Evolutionary conservation across 1,140 invertebrate genomes (phyloP).

Genomic region (Pinna nobilis): DNA sequence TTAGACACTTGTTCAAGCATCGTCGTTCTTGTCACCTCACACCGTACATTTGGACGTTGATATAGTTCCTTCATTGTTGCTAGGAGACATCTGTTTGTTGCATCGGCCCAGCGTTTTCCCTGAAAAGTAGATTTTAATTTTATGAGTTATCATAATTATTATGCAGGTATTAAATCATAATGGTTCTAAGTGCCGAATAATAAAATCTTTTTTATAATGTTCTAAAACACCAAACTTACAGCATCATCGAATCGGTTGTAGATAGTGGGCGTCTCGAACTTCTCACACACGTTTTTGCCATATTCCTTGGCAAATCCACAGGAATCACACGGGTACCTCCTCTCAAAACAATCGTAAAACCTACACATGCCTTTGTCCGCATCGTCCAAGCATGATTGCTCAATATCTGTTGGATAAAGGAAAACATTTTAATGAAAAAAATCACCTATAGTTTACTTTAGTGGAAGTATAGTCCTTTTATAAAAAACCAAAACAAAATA

Average conservation of each 20-base stretch:
- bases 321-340: conserved; percentile 18
- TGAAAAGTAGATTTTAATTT: background rate
- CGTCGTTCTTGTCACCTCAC: conserved; percentile 16
- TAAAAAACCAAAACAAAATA: too few species aligned
- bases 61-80: conserved; percentile 27
- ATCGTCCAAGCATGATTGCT: conserved; percentile 10
- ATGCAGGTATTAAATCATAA: too few species aligned
- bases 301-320: conserved; percentile 35
- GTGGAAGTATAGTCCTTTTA: too few species aligned
- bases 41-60: conserved; percentile 3
- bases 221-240: conserved; percentile 7
- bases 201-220: too few species aligned
- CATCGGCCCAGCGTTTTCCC: conserved; percentile 19
- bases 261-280: conserved; percentile 14
- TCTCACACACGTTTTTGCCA: conserved; percentile 27
- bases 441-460: too few species aligned
- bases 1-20: conserved; percentile 27
- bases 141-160: too few species aligned
- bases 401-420: background rate
- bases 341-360: conserved; percentile 36
- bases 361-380: conserved; percentile 12
- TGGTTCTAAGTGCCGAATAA: too few species aligned
- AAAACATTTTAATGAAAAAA: too few species aligned
- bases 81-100: conserved; percentile 18
- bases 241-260: conserved; percentile 6